phyloP scores from a whole-genome alignment of 1,140 invertebrate genomes.

The Diploscapter pachys region DNA sequence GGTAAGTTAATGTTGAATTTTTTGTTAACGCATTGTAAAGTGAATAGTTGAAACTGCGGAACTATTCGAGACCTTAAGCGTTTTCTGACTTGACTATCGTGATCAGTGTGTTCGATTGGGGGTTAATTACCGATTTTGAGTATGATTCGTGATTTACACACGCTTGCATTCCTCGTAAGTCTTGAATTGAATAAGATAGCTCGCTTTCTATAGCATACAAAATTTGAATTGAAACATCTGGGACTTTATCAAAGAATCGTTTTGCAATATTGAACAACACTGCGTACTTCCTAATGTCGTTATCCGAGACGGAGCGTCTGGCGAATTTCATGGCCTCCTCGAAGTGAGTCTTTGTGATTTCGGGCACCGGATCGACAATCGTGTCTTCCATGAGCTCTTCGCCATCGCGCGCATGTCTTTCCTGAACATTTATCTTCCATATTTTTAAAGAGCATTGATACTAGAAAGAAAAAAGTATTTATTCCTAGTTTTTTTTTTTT shows the following conservation, averaged over 20 bases:
- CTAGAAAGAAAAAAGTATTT: too few relatives aligned
- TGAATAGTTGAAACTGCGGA: not conserved
- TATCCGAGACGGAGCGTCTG: constrained; percentile 95
- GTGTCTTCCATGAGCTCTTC: constrained; percentile 73
- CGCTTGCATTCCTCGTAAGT: too few relatives aligned
- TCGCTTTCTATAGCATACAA: too few relatives aligned
- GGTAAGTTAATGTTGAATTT: too few relatives aligned
- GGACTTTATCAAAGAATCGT: not conserved
- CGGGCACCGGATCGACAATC: constrained; percentile 94
- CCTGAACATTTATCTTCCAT: constrained; percentile 46
- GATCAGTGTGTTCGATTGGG: too few relatives aligned
- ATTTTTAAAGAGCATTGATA: too few relatives aligned
- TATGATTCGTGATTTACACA: too few relatives aligned
- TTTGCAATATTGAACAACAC: not conserved
- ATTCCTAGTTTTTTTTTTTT: too few relatives aligned
- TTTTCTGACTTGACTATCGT: not conserved
- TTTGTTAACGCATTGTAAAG: not conserved
- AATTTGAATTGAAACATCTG: too few relatives aligned
- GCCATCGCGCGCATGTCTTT: constrained; percentile 74
- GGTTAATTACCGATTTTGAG: too few relatives aligned
- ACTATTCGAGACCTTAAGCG: too few relatives aligned
- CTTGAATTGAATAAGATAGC: too few relatives aligned
- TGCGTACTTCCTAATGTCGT: constrained; percentile 73
- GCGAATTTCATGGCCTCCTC: constrained; percentile 99
- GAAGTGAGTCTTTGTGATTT: constrained; percentile 93